Conservation (phyloP, 2,797 vertebrate species). For the Trichosurus vulpecula region DNA sequence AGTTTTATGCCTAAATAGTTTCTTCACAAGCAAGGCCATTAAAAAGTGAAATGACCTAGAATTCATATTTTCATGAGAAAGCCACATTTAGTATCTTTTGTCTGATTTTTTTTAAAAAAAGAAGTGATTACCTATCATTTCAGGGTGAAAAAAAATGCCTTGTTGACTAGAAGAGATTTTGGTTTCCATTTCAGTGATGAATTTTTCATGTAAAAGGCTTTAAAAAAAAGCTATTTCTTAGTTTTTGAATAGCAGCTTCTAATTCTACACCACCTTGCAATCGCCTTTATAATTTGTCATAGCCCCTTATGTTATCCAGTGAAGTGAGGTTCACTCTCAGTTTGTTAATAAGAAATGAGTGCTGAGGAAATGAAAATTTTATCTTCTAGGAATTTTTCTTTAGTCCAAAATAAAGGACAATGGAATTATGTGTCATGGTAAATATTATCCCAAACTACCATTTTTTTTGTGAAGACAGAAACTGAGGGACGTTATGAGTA, state of each 20-base stretch:
- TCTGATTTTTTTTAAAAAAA: constrained; percentile 11
- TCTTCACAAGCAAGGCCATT: constrained; percentile 27
- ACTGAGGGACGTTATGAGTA: not conserved
- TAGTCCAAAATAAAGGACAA: constrained; percentile 39
- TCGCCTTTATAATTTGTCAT: constrained; percentile 35
- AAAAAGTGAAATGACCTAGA: constrained; percentile 25
- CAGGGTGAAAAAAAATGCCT: constrained; percentile 4
- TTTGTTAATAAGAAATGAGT: constrained; percentile 26
- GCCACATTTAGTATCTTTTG: constrained; percentile 30
- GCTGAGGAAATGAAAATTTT: constrained; percentile 5
- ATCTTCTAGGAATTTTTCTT: not conserved
- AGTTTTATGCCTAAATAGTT: constrained; percentile 2
- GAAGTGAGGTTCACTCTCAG: constrained; percentile 21
- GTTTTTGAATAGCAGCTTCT: constrained; percentile 38
- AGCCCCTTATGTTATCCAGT: constrained; percentile 31
- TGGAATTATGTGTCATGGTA: not conserved
- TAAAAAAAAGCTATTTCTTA: constrained; percentile 57
- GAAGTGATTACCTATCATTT: constrained; percentile 31
- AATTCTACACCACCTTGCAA: constrained; percentile 47
- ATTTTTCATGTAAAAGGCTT: constrained; percentile 43
- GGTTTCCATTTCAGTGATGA: constrained; percentile 47
- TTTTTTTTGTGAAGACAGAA: constrained; percentile 37
- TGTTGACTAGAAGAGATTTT: constrained; percentile 12
- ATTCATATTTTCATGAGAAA: constrained; percentile 40
- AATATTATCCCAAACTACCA: not conserved